Percentiles rank a stretch among this genome's conserved stretches.
These are phyloP conservation scores for Sarcophaga bullata DNA, from an alignment of 1,140 invertebrate species.

Conservation along the genomic window DNA sequence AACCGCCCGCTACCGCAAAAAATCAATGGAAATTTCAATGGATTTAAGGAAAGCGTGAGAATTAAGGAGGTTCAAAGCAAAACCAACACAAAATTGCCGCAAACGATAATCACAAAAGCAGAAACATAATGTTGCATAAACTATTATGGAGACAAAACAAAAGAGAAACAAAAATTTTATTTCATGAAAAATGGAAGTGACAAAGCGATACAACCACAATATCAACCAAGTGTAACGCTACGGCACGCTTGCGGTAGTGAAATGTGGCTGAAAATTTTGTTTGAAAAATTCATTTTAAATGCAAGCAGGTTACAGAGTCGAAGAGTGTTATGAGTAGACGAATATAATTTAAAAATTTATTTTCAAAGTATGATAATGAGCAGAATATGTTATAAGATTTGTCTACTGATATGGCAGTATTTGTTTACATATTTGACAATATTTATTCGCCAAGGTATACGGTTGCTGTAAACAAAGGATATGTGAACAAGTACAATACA, in stretches of 20 bases:
- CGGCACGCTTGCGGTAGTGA: too few relatives aligned
- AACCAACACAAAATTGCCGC: background rate
- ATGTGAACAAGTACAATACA: background rate
- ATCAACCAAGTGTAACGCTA: constrained; percentile 15
- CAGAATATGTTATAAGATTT: too few relatives aligned
- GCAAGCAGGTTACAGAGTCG: background rate
- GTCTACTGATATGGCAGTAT: background rate
- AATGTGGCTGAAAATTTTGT: background rate
- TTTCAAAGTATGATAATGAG: too few relatives aligned
- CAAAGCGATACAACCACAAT: constrained; percentile 14
- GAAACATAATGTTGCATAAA: background rate
- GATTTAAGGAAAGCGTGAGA: background rate
- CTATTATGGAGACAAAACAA: background rate
- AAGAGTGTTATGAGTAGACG: too few relatives aligned
- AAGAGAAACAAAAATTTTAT: background rate
- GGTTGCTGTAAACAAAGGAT: background rate
- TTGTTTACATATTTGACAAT: background rate
- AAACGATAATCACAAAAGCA: background rate
- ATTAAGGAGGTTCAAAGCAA: constrained; percentile 13
- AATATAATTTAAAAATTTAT: too few relatives aligned
- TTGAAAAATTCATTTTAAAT: background rate
- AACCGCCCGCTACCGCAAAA: constrained; percentile 18
- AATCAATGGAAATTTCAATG: background rate
- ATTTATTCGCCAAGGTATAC: background rate
- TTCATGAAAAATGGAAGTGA: background rate